Evolutionary conservation across 1,140 invertebrate species (phyloP).

Genomic region (Pseudomyrmex flavicornis): DNA sequence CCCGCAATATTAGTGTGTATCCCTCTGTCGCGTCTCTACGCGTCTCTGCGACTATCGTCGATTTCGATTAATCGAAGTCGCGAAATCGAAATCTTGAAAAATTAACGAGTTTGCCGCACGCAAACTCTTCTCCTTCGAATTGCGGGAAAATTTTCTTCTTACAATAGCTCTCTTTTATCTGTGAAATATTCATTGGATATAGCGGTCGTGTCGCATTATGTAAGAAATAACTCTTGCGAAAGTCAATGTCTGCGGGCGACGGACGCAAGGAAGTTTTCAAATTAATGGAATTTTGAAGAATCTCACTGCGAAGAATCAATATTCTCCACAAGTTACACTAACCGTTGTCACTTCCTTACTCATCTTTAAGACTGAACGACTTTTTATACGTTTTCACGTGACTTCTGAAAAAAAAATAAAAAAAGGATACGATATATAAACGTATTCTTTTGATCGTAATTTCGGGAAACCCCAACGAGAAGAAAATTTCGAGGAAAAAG

Average conservation of each 20-base stretch:
- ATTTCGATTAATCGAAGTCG: not conserved
- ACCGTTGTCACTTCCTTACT: constrained; percentile 45
- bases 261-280: not conserved
- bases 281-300: constrained; percentile 15
- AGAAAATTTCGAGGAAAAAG: not conserved
- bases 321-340: constrained; percentile 31
- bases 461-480: too few species aligned
- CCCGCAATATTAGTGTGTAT: constrained; percentile 28
- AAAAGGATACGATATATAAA: not conserved
- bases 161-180: too few species aligned
- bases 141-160: too few species aligned
- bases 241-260: too few species aligned
- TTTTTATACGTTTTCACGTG: constrained; percentile 59
- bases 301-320: constrained; percentile 13
- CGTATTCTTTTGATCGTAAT: too few species aligned
- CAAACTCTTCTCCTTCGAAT: too few species aligned
- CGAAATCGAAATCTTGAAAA: too few species aligned
- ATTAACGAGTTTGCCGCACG: too few species aligned
- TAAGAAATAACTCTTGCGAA: too few species aligned
- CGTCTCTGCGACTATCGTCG: not conserved
- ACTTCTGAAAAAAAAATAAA: constrained; percentile 32
- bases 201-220: too few species aligned
- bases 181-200: too few species aligned
- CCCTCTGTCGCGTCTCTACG: constrained; percentile 33
- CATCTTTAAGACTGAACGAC: constrained; percentile 76